Conservation (phyloP, 1,140 invertebrate species). For the Monochamus saltuarius region DNA sequence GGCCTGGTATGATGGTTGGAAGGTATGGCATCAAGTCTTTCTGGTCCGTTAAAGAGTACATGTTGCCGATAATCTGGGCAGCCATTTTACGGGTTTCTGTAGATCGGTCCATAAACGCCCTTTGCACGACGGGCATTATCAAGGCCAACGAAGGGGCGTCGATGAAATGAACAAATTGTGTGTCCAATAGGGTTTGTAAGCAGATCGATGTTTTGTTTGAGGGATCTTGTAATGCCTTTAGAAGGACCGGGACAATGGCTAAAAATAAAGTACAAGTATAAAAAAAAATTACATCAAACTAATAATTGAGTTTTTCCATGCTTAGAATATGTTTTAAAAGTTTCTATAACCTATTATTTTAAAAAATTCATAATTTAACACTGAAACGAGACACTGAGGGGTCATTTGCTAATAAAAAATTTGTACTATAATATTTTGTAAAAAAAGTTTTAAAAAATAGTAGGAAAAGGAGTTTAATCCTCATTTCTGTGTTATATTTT, state of each 20-base stretch:
- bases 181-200: slow-evolving; percentile 90
- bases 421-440: no score
- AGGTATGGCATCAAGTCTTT: slow-evolving; percentile 97
- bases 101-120: slow-evolving; percentile 95
- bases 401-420: no score
- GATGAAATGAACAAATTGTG: slow-evolving; percentile 99
- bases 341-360: no score
- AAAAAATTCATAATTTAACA: no score
- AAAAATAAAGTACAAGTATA: slow-evolving; percentile 34
- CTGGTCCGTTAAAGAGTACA: slow-evolving; percentile 98
- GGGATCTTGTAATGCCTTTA: slow-evolving; percentile 95
- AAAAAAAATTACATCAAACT: not conserved
- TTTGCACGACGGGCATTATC: slow-evolving; percentile 98
- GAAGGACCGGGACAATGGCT: slow-evolving; percentile 87
- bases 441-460: no score
- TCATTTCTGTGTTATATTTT: no score
- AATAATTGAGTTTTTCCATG: not conserved
- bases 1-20: slow-evolving; percentile 92
- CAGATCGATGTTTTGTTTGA: slow-evolving; percentile 92
- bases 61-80: slow-evolving; percentile 98
- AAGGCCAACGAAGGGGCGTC: slow-evolving; percentile 97
- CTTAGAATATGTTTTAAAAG: no score
- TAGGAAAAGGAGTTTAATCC: no score
- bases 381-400: no score
- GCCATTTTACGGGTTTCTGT: slow-evolving; percentile 99